These are phyloP conservation scores for Tetragonula clypearis DNA, from an alignment of 1,140 invertebrate species.

Conservation along the genomic window DNA sequence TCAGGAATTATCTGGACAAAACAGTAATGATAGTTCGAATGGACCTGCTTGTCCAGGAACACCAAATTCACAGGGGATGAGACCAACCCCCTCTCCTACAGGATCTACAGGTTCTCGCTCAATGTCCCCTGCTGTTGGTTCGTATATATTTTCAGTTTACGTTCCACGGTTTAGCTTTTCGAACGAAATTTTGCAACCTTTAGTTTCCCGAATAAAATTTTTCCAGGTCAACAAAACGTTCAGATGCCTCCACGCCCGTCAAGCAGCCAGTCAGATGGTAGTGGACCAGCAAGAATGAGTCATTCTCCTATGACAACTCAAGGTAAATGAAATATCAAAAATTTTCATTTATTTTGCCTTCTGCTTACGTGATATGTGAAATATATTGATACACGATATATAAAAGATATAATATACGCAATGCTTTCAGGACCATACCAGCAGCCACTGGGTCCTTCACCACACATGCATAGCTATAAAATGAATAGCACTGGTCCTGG, in stretches of 20 bases:
- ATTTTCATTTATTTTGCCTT: not conserved
- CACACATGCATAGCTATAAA: constrained; percentile 84
- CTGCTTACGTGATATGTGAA: not conserved
- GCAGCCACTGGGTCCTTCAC: constrained; percentile 85
- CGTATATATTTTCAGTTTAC: constrained; percentile 79
- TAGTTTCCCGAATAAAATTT: not conserved
- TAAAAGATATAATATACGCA: not conserved
- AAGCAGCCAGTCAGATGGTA: constrained; percentile 93
- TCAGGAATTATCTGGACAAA: constrained; percentile 92
- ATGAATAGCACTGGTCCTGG: constrained; percentile 80
- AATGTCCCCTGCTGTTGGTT: constrained; percentile 97
- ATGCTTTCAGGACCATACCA: constrained; percentile 82
- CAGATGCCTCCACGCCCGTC: constrained; percentile 95
- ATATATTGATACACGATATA: not conserved
- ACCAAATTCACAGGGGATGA: constrained; percentile 89
- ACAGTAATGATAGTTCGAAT: constrained; percentile 91
- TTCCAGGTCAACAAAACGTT: constrained; percentile 93
- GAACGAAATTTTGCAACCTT: not conserved
- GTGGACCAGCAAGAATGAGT: constrained; percentile 87
- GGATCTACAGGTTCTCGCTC: constrained; percentile 96
- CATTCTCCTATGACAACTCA: constrained; percentile 89
- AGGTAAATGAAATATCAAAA: constrained; percentile 75
- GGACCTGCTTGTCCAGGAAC: constrained; percentile 88
- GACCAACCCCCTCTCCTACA: constrained; percentile 95
- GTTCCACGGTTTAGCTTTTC: not conserved